Evolutionary conservation across 2,797 vertebrate genomes (phyloP).

Genomic region (Carapus acus): DNA sequence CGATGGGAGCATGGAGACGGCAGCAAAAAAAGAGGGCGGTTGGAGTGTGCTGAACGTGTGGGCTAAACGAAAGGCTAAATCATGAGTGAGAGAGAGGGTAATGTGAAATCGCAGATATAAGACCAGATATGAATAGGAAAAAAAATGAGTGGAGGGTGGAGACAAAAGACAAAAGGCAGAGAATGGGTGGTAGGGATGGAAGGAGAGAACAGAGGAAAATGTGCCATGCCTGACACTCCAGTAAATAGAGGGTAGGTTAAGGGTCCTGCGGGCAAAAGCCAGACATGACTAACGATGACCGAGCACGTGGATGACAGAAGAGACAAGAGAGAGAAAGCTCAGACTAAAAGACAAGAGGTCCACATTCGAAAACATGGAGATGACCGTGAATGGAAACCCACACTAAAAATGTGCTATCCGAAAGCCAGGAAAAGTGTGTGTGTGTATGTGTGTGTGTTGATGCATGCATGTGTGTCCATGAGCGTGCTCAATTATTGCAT

Average conservation of each 20-base stretch:
- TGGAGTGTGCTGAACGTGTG: constrained; percentile 20
- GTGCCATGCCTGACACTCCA: constrained; percentile 22
- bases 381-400: too few species aligned
- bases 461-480: background rate
- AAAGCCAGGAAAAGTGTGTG: too few species aligned
- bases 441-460: background rate
- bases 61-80: constrained; percentile 18
- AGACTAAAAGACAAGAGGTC: too few species aligned
- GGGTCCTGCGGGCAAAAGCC: constrained; percentile 12
- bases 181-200: constrained; percentile 2
- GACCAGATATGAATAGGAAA: constrained; percentile 20
- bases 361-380: too few species aligned
- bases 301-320: constrained; percentile 8
- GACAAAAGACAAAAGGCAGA: constrained; percentile 7
- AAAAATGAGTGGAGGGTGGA: constrained; percentile 18
- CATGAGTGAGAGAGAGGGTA: constrained; percentile 17
- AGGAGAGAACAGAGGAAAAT: constrained; percentile 11
- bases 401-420: too few species aligned
- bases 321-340: too few species aligned
- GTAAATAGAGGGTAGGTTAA: constrained; percentile 29
- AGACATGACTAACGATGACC: too few species aligned
- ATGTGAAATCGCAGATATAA: constrained; percentile 19
- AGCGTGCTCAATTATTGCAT: constrained; percentile 6
- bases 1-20: constrained; percentile 7
- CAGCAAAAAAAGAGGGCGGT: constrained; percentile 8